Base-by-base conservation (phyloP, 2,797 vertebrate species). In the Melanotaenia maccullochi region DNA sequence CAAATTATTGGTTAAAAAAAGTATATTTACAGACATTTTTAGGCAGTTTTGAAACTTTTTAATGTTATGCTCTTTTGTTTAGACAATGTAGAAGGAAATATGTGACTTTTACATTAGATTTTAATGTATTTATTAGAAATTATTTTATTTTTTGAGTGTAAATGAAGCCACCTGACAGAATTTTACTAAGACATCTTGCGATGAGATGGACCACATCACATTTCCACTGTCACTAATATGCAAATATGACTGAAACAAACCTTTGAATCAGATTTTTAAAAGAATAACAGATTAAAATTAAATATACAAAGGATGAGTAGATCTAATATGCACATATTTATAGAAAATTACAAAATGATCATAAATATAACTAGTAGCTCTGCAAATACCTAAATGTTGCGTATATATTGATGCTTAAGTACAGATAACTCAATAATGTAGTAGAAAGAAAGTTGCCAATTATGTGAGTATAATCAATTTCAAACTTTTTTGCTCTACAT, bases 401-500 rank as follows among this genome's bases (percentile, higher is more conserved):
- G 18, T 44, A 7, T 18, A 20, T 44, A n/a, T 20, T 47, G 8
- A 47, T 47, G 44, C 44, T n/a, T 47, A 2, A 4, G 2, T 42
- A 14, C 12, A 35, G 9, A 35, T 35, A 35, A 40, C 12, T 14
- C 4, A 40, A 40, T 40, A 40, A 40, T 40, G 38, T 40, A 40
- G 38, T 38, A 38, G 8, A 38, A 38, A 38, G 11, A 40, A 40
- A 40, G 13, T 4, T 3, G 14, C 12, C 38, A 40, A 11, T 40
- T 40, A 3, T 13, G 38, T 14, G 38, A 40, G 13, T 40, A 40
- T 38, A 13, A 14, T 40, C 14, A 12, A 40, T 40, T 40, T 40
- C 0, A 40, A 38, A 38, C 36, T 38, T 38, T 38, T 38, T 8
- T 40, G 38, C 69, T 78, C 66, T 38, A 61, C 79, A 85, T 81